Percentiles rank a stretch among this genome's conserved stretches.
phyloP scores from a whole-genome alignment of 2,113 vertebrate species.

The Notarius lentiginosus region DNA sequence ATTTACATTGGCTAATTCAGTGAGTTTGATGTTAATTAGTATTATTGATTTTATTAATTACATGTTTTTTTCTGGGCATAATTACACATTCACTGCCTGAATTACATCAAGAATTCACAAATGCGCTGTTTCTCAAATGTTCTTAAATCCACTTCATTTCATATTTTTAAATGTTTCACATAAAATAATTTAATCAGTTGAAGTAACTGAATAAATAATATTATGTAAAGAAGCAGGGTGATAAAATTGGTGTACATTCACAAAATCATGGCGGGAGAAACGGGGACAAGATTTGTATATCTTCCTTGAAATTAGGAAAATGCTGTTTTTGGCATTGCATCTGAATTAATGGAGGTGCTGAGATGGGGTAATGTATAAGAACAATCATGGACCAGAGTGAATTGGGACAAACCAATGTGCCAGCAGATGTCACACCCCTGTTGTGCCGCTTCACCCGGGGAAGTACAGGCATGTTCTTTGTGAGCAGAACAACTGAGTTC shows the following conservation, averaged over 20 bases:
- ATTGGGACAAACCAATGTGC: background rate
- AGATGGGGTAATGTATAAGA: background rate
- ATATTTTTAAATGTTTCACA: background rate
- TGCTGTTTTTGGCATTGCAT: background rate
- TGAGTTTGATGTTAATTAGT: background rate
- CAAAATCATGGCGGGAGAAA: background rate
- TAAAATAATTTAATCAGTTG: background rate
- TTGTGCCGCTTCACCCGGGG: background rate
- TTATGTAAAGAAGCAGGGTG: background rate
- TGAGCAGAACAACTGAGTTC: background rate
- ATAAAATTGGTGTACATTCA: background rate
- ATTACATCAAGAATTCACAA: background rate
- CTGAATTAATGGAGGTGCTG: no score
- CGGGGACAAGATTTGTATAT: background rate
- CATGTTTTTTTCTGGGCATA: background rate
- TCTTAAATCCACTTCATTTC: background rate
- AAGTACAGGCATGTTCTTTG: slow-evolving; percentile 6
- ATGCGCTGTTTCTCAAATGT: background rate
- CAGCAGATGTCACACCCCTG: slow-evolving; percentile 1
- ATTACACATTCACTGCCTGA: background rate
- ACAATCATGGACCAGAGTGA: background rate
- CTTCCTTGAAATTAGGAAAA: background rate
- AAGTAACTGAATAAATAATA: background rate
- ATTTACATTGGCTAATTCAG: background rate
- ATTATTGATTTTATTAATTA: background rate